Percentiles rank a stretch among this genome's conserved stretches.
Evolutionary conservation across 2,888 invertebrate genomes (phyloP).

Genomic region (Miltochrista miniata): DNA sequence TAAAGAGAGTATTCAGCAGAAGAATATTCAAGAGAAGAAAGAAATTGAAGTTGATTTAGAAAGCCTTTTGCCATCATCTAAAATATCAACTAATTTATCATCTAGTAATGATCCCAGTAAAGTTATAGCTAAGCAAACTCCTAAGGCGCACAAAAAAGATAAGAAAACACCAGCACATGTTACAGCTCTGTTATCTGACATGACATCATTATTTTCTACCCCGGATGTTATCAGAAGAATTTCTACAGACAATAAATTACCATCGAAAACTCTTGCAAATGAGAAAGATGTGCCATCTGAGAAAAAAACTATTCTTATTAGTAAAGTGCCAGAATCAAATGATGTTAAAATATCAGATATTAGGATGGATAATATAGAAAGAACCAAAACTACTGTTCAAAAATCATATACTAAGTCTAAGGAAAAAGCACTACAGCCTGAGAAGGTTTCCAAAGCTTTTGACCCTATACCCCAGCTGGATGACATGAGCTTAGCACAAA

Average conservation of each 20-base stretch:
- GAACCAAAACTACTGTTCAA: constrained; percentile 40
- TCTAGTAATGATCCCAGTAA: constrained; percentile 57
- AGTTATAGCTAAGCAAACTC: constrained; percentile 69
- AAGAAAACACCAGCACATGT: constrained; percentile 85
- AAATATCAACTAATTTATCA: constrained; percentile 40
- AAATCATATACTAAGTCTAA: constrained; percentile 58
- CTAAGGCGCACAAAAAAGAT: constrained; percentile 71
- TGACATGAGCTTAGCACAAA: constrained; percentile 77
- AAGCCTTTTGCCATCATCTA: constrained; percentile 49
- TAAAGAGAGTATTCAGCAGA: constrained; percentile 66
- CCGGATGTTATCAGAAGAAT: constrained; percentile 91
- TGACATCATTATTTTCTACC: constrained; percentile 89
- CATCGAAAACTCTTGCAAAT: constrained; percentile 60
- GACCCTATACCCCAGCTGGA: constrained; percentile 76
- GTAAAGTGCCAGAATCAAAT: constrained; percentile 35
- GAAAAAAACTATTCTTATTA: constrained; percentile 39
- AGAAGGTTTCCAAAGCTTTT: constrained; percentile 62
- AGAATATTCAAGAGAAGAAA: constrained; percentile 56
- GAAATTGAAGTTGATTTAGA: constrained; percentile 53
- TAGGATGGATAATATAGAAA: constrained; percentile 43
- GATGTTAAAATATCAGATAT: constrained; percentile 37
- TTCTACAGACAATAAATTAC: constrained; percentile 74
- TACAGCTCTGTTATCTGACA: constrained; percentile 80
- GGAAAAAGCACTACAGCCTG: constrained; percentile 47
- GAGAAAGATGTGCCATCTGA: constrained; percentile 69